Evolutionary conservation across 1,140 invertebrate genomes (phyloP).

Genomic region (Colletes gigas): DNA sequence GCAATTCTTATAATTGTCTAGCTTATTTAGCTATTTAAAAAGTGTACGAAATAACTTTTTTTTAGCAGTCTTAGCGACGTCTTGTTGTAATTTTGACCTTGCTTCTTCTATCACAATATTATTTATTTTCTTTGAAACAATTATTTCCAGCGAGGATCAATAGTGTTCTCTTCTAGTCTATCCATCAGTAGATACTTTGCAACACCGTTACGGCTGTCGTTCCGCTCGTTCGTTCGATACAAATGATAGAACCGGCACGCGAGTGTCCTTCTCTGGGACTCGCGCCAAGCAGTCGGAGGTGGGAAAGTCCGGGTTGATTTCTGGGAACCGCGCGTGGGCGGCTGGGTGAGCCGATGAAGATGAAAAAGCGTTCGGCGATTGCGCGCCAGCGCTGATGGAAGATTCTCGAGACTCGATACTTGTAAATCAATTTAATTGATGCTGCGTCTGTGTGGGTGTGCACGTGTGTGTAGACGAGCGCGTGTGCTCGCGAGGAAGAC

Average conservation of each 20-base stretch:
- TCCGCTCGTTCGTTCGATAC: conserved; percentile 14
- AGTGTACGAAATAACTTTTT: too few relatives aligned
- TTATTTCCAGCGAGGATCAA: neutral
- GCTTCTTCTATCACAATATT: too few relatives aligned
- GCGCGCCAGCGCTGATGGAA: neutral
- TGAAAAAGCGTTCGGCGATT: neutral
- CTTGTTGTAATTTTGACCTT: too few relatives aligned
- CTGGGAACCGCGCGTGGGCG: conserved; percentile 18
- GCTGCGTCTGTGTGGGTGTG: too few relatives aligned
- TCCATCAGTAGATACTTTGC: neutral
- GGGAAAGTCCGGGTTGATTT: conserved; percentile 11
- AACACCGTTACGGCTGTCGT: conserved; percentile 16
- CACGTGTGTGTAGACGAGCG: too few relatives aligned
- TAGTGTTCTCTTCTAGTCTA: too few relatives aligned
- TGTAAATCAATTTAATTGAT: conserved; percentile 5
- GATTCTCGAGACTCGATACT: too few relatives aligned
- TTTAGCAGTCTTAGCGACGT: too few relatives aligned
- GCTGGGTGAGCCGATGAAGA: conserved; percentile 9
- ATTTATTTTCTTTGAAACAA: too few relatives aligned
- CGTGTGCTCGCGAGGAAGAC: too few relatives aligned
- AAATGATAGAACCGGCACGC: conserved; percentile 1
- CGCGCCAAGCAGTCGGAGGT: neutral
- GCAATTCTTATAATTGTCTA: too few relatives aligned
- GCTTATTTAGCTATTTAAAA: too few relatives aligned
- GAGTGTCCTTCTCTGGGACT: conserved; percentile 6